Base-by-base conservation (phyloP, 2,797 vertebrate genomes). In the Eurystomus glaucurus region DNA sequence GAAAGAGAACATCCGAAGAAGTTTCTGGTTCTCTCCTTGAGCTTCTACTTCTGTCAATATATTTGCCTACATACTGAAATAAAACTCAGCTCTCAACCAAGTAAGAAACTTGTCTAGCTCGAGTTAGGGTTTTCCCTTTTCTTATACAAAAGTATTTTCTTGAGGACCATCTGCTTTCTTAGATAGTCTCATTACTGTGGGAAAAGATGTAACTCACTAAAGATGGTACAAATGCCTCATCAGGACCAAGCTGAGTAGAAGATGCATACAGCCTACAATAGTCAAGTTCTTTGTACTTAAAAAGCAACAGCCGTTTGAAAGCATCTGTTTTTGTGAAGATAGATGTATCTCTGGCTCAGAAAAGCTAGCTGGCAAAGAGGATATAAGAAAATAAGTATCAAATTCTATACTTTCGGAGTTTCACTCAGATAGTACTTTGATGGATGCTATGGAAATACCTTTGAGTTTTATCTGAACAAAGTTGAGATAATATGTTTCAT, bases 251-350 rank as follows among this genome's bases (percentile, higher is more conserved):
- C 21, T 66, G 64, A 88, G 35, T 11, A 70, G 58, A 80, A 88
- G 65, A 68, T 55, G 12, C 6, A 11, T 35, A 19, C 8, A 58
- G 58, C 61, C 48, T 61, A 57, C 43, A 70, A 33, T 15, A 52
- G 55, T 52, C 31, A 88, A 85, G 23, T 60, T 90, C 39, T 82
- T 70, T 75, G 57, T 92, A 69, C 57, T 93, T 84, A 88, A 74
- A 92, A 92, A 62, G 31, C 41, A 90, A n/a, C 45, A 80, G n/a
- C 19, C 25, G 12, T 70, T 94, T 90, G 64, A 93, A 94, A 91
- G 19, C 33, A 50, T 75, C 43, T 88, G 14, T 0, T 86, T 90
- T 60, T 90, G 61, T 81, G 19, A 82, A 62, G 18, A 79, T 11
- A 45, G 6, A n/a, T 65, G 25, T 35, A 43, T 55, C 28, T 92